phyloP scores from a whole-genome alignment of 2,797 vertebrate genomes.

The Anguilla obscura region DNA sequence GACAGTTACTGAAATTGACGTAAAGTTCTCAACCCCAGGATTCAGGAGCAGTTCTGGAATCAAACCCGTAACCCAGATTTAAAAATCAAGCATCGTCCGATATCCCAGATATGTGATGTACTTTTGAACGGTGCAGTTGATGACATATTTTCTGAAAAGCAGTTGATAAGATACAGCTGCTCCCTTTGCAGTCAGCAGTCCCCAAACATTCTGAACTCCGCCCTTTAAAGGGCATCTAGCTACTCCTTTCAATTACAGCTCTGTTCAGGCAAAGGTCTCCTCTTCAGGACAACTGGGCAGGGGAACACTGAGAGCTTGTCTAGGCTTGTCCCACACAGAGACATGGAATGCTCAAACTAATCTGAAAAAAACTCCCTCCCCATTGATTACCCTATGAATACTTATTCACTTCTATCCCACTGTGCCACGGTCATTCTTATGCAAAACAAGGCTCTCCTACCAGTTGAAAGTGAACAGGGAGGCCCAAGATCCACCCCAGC shows the following conservation, averaged over 20 bases:
- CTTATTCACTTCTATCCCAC: not conserved
- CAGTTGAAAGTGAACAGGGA: slow-evolving; percentile 5
- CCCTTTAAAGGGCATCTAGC: not conserved
- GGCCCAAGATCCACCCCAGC: not conserved
- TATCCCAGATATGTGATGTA: not conserved
- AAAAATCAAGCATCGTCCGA: not conserved
- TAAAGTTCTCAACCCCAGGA: not conserved
- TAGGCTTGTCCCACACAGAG: slow-evolving; percentile 17
- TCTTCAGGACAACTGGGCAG: not conserved
- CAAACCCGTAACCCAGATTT: not conserved
- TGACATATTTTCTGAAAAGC: not conserved
- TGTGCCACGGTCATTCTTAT: not conserved
- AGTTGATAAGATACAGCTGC: not conserved
- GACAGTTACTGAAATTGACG: not conserved
- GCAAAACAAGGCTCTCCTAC: not conserved
- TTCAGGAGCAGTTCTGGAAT: not conserved
- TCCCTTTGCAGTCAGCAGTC: not conserved
- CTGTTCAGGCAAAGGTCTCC: slow-evolving; percentile 17
- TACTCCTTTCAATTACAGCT: slow-evolving; percentile 2
- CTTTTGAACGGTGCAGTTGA: not conserved
- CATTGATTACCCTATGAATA: slow-evolving; percentile 10
- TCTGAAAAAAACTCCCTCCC: slow-evolving; percentile 12
- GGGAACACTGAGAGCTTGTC: slow-evolving; percentile 17
- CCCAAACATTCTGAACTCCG: not conserved
- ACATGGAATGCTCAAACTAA: not conserved